A percentile compares a stretch with the other conserved stretches of the same genome.
Conservation (phyloP, 2,888 invertebrate genomes). For the Stegophylla sp. region DNA sequence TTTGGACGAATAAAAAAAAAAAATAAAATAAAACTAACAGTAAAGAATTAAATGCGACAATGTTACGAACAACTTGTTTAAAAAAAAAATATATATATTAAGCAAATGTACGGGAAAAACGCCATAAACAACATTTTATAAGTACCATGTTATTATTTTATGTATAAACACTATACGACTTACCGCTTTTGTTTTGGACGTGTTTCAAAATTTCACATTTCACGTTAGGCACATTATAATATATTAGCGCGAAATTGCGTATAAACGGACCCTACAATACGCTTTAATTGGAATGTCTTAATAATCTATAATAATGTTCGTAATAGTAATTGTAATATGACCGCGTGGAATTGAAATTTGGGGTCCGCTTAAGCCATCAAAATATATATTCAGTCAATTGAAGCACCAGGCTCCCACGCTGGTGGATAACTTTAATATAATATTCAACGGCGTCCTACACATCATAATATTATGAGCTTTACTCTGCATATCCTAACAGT, state of each 20-base stretch:
- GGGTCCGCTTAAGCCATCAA: too few relatives aligned
- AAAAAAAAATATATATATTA: not conserved
- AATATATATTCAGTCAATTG: too few relatives aligned
- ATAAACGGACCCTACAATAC: not conserved
- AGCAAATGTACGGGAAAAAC: not conserved
- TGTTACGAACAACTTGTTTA: slow-evolving; percentile 8
- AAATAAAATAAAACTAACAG: slow-evolving; percentile 22
- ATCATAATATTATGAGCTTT: too few relatives aligned
- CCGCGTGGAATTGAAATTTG: too few relatives aligned
- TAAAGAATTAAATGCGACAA: slow-evolving; percentile 31
- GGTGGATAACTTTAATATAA: too few relatives aligned
- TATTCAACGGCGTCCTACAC: too few relatives aligned
- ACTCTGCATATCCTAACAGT: too few relatives aligned
- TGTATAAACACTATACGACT: too few relatives aligned
- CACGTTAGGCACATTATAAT: not conserved
- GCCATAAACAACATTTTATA: not conserved
- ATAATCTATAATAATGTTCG: too few relatives aligned
- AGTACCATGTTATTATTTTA: too few relatives aligned
- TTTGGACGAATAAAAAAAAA: not conserved
- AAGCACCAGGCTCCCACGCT: too few relatives aligned
- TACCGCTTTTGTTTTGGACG: not conserved
- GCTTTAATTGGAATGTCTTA: not conserved
- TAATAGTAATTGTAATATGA: too few relatives aligned
- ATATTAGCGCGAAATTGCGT: not conserved
- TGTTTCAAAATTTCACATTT: not conserved